These are phyloP conservation scores for Sanderia malayensis DNA, from an alignment of 30 jellyfish, hydroid and myxozoan species.

Conservation along the genomic window DNA sequence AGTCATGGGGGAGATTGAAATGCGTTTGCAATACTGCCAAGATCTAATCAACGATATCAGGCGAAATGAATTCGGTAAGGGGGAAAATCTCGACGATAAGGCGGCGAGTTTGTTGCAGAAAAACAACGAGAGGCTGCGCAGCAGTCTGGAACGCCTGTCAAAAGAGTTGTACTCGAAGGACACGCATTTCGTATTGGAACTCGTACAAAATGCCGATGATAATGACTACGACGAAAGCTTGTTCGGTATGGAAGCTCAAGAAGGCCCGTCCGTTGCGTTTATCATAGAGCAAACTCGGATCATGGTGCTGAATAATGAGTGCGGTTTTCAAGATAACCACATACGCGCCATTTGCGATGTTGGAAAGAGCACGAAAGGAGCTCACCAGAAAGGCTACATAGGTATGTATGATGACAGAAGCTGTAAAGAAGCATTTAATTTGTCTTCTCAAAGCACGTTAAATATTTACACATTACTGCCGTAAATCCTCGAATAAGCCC, in stretches of 20 bases:
- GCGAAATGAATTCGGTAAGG: conserved; percentile 72
- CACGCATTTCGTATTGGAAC: conserved; percentile 87
- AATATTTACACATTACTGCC: no score
- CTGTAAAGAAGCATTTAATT: no score
- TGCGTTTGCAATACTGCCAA: conserved; percentile 45
- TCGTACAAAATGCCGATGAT: conserved; percentile 93
- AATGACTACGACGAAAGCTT: conserved; percentile 53
- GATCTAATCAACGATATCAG: conserved; percentile 63
- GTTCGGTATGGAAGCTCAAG: conserved; percentile 39
- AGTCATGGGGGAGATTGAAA: not conserved
- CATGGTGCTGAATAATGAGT: conserved; percentile 68
- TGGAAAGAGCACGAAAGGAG: conserved; percentile 92
- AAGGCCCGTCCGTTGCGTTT: conserved; percentile 82
- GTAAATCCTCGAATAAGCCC: no score
- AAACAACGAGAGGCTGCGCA: conserved; percentile 70
- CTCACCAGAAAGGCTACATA: conserved; percentile 84
- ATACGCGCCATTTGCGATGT: conserved; percentile 86
- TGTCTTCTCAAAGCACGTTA: no score
- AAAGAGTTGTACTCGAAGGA: conserved; percentile 83
- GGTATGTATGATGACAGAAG: no score
- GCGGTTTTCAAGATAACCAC: conserved; percentile 66
- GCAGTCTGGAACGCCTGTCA: conserved; percentile 77
- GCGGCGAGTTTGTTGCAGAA: conserved; percentile 34
- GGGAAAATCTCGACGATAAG: conserved; percentile 55
- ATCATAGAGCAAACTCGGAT: conserved; percentile 54